phyloP scores from a whole-genome alignment of 2,888 invertebrate genomes.

The Synanthedon vespiformis region DNA sequence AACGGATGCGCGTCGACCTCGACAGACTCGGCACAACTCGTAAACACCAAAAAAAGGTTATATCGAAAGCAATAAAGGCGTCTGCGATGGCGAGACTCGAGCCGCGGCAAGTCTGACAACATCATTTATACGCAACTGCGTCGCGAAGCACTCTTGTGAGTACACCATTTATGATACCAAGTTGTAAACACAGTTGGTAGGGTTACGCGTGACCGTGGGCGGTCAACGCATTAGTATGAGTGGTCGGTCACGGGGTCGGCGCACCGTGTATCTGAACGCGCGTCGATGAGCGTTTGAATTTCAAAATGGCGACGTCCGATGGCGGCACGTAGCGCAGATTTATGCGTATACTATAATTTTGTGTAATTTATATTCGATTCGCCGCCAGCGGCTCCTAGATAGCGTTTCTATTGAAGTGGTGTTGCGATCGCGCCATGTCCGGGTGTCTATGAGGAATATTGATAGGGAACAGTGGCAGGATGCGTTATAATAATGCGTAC shows the following conservation, averaged over 20 bases:
- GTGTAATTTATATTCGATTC: slow-evolving; percentile 62
- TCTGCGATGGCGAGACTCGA: slow-evolving; percentile 34
- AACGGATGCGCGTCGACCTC: slow-evolving; percentile 56
- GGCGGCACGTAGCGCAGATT: slow-evolving; percentile 15
- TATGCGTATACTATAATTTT: slow-evolving; percentile 28
- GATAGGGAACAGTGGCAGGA: slow-evolving; percentile 46
- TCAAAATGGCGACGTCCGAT: slow-evolving; percentile 14
- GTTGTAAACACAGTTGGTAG: slow-evolving; percentile 38
- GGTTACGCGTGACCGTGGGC: slow-evolving; percentile 53
- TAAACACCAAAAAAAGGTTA: slow-evolving; percentile 60
- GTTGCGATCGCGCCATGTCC: slow-evolving; percentile 42
- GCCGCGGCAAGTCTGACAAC: slow-evolving; percentile 29
- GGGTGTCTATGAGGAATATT: slow-evolving; percentile 48
- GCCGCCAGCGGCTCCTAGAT: slow-evolving; percentile 49
- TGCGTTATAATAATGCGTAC: slow-evolving; percentile 17
- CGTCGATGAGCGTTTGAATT: slow-evolving; percentile 23
- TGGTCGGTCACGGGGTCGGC: slow-evolving; percentile 62
- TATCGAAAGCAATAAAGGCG: slow-evolving; percentile 59
- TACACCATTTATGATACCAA: slow-evolving; percentile 21
- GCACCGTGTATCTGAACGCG: slow-evolving; percentile 40
- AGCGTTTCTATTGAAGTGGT: slow-evolving; percentile 56
- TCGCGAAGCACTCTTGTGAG: slow-evolving; percentile 18
- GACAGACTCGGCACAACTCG: slow-evolving; percentile 44
- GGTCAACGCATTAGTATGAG: slow-evolving; percentile 62
- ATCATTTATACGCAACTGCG: slow-evolving; percentile 4